Conservation (phyloP, 1,140 invertebrate genomes). For the Bactericera cockerelli region DNA sequence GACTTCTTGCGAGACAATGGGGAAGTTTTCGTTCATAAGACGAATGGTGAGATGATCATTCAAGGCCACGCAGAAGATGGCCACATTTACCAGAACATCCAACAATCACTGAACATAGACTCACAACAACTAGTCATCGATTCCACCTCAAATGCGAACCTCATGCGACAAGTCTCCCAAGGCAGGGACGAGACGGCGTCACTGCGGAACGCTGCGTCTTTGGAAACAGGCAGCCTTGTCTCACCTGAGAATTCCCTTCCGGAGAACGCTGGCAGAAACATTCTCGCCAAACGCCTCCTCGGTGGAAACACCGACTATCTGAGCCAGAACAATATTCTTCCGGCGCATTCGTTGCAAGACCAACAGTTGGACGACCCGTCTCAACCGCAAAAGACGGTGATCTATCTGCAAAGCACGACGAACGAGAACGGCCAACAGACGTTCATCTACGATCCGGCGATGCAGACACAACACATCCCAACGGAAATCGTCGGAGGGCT, state of each 20-base stretch:
- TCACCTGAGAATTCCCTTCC: too few species aligned
- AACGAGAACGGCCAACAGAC: slow-evolving; percentile 1
- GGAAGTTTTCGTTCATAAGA: too few species aligned
- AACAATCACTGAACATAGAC: too few species aligned
- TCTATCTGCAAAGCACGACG: slow-evolving; percentile 4
- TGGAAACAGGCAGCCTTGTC: too few species aligned
- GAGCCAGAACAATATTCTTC: neutral
- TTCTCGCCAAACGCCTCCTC: neutral
- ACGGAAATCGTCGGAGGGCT: too few species aligned
- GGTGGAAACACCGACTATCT: neutral
- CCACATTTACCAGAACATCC: neutral
- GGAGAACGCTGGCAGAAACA: too few species aligned
- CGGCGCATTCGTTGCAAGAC: neutral
- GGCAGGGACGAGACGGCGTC: too few species aligned
- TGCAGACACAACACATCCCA: too few species aligned
- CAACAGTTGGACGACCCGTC: neutral
- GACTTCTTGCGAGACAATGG: neutral
- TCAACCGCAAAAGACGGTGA: neutral
- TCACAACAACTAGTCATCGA: neutral
- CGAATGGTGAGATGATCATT: neutral
- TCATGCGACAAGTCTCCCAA: neutral
- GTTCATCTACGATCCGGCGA: neutral
- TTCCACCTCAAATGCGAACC: neutral
- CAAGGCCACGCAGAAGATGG: neutral
- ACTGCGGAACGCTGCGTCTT: too few species aligned